Evolutionary conservation across 2,797 vertebrate species (phyloP), one percentile per base, ranked within the genome.

Genomic region (Paratrypauchen microcephalus): DNA sequence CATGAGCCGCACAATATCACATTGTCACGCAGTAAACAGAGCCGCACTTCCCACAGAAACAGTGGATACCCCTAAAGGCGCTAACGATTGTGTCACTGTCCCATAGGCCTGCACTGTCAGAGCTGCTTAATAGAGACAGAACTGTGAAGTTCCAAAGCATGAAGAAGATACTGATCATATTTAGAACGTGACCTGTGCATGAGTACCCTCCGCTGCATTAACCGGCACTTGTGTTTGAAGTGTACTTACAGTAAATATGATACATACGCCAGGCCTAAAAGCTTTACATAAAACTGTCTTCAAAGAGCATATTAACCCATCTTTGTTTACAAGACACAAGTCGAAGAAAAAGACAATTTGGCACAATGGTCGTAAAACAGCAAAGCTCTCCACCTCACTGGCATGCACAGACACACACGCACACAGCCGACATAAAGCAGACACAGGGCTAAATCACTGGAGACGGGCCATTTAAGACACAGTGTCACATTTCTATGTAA

Each of bases 401-500:
- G 81, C 86, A 85, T 67, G 69, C 78, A 71, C n/a, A 74, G 81
- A 77, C 75, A 83, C 78, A 73, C 76, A 64, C 58, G 58, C 66
- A 69, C 59, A 66, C 76, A 54, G 77, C 89, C 92, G 93, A 94
- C 39, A 82, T 90, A 94, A 94, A 83, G 83, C 91, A 93, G 91
- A 91, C 91, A 88, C 81, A 75, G 89, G 91, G 82, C 90, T 95
- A 95, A 97, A 95, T 95, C 95, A 94, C 93, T 93, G 82, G 93
- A 92, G 95, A 96, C 93, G 79, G 93, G 91, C 93, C 92, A 94
- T 95, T 97, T 97, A 95, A 96, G 94, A 95, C 89, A 84, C 92
- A 92, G 96, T 95, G 95, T 97, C 96, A 94, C 94, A 94, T 98
- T 98, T 97, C 95, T 62, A 92, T 94, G 95, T 96, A 97, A 98